Percentiles rank a stretch among this genome's conserved stretches.
Conservation (phyloP, 2,888 invertebrate species). For the Morpho achilles region DNA sequence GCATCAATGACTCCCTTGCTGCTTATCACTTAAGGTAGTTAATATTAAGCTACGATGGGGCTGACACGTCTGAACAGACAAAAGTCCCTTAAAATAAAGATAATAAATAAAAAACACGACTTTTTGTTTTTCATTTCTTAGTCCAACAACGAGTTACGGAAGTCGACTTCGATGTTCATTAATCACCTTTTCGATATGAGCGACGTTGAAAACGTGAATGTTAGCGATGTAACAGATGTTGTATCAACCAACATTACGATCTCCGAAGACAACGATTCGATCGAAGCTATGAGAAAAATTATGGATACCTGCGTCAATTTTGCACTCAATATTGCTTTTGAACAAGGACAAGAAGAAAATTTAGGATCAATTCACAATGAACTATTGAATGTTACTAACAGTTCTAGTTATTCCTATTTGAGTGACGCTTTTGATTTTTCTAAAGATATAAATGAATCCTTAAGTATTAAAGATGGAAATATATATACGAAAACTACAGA, state of each 20-base stretch:
- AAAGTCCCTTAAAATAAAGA: too few relatives aligned
- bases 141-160: conserved; percentile 38
- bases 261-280: conserved; percentile 35
- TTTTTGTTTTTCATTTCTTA: conserved; percentile 4
- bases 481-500: background rate
- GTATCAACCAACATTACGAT: conserved; percentile 24
- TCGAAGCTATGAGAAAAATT: conserved; percentile 44
- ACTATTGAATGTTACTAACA: conserved; percentile 26
- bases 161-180: conserved; percentile 60
- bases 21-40: too few relatives aligned
- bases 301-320: conserved; percentile 47
- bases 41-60: too few relatives aligned
- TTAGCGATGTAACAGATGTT: conserved; percentile 32
- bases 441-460: conserved; percentile 29
- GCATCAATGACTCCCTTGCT: too few relatives aligned
- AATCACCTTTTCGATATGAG: conserved; percentile 66
- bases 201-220: conserved; percentile 47
- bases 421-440: conserved; percentile 42
- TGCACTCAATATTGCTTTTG: conserved; percentile 38
- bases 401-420: conserved; percentile 45
- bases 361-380: conserved; percentile 16
- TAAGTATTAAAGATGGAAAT: conserved; percentile 4
- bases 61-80: too few relatives aligned
- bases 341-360: conserved; percentile 28
- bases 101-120: too few relatives aligned